A percentile compares a stretch with the other conserved stretches of the same genome.
These are phyloP conservation scores for Patiria miniata DNA, from an alignment of 35 echinoderm and acorn worm species.

Conservation along the genomic window DNA sequence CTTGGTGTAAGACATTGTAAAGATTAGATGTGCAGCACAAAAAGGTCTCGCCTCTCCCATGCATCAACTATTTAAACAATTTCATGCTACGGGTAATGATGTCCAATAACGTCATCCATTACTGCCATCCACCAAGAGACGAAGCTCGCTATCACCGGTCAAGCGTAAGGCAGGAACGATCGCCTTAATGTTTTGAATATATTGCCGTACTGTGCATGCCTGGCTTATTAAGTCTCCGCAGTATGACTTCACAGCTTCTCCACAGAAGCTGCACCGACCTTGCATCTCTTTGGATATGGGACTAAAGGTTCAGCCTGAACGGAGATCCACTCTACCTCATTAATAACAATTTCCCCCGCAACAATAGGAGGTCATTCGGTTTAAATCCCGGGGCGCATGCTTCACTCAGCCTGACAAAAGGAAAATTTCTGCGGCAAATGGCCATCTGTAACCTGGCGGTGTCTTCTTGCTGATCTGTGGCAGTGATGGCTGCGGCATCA, in stretches of 20 bases:
- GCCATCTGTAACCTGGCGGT: not conserved
- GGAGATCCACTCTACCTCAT: not conserved
- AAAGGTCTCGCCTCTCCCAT: too few species aligned
- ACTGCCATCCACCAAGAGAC: too few species aligned
- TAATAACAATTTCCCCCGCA: not conserved
- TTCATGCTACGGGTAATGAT: too few species aligned
- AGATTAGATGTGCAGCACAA: too few species aligned
- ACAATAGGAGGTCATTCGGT: slow-evolving; percentile 7
- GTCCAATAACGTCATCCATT: too few species aligned
- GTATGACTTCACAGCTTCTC: not conserved
- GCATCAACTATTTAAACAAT: too few species aligned
- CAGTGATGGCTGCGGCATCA: not conserved
- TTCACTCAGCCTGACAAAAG: not conserved
- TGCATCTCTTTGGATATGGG: not conserved
- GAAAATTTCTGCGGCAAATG: not conserved
- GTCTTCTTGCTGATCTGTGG: not conserved
- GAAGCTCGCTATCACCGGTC: too few species aligned
- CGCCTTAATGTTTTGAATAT: too few species aligned
- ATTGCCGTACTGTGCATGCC: too few species aligned
- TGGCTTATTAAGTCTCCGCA: not conserved
- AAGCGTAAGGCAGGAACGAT: too few species aligned
- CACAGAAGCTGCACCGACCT: not conserved
- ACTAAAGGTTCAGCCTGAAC: not conserved
- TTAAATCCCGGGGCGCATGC: not conserved
- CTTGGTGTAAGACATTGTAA: too few species aligned